Evolutionary conservation across 2,797 vertebrate species (phyloP).

Genomic region (Hydrophis major): DNA sequence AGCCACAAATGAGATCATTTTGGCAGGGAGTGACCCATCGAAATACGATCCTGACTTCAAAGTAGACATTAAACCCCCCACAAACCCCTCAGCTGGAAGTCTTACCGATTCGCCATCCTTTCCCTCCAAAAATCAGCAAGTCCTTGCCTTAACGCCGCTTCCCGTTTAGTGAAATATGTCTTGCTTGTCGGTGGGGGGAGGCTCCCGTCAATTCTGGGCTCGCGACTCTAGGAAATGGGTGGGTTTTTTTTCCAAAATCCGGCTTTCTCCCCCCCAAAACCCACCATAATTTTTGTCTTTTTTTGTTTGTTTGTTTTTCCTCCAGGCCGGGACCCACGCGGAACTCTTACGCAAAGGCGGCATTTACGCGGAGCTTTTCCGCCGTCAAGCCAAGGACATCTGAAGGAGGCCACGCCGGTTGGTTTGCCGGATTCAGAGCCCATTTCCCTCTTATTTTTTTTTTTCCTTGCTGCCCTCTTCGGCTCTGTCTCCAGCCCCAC

Average conservation of each 20-base stretch:
- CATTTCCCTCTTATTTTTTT: accelerated
- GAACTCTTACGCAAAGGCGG: slow-evolving; percentile 83
- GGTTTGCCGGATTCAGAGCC: accelerated
- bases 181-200: too few species aligned
- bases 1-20: too few species aligned
- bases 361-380: slow-evolving; percentile 85
- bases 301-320: not conserved
- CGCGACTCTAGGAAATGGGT: not conserved
- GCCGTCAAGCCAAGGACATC: slow-evolving; percentile 76
- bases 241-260: too few species aligned
- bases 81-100: too few species aligned
- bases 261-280: too few species aligned
- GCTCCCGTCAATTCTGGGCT: not conserved
- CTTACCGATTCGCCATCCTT: too few species aligned
- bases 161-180: not conserved
- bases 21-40: too few species aligned
- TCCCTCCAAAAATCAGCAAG: too few species aligned
- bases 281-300: too few species aligned
- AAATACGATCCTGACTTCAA: too few species aligned
- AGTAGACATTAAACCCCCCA: too few species aligned
- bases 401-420: accelerated
- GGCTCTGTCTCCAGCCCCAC: not conserved
- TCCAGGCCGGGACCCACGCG: slow-evolving; percentile 82
- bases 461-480: not conserved
- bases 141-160: too few species aligned